Evolutionary conservation across 2,113 vertebrate genomes (phyloP), one percentile per base, ranked within the genome.

Genomic region (Podilymbus podiceps): DNA sequence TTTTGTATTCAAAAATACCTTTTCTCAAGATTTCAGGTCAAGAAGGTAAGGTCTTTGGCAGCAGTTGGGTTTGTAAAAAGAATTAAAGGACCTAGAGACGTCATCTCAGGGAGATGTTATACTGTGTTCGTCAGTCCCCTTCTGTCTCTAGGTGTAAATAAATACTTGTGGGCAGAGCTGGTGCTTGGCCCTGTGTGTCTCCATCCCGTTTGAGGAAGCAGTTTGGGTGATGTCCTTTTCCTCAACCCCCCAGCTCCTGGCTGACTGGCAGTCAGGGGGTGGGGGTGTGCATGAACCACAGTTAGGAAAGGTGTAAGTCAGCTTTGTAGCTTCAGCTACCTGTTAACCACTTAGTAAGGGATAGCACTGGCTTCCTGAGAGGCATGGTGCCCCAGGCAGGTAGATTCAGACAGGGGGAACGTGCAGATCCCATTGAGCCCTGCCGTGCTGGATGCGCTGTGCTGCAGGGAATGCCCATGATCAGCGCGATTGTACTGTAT

Each of bases 271-370:
- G 28, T 12, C 50, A 21, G 40, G 60, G 22, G 40, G 60, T 33
- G 6, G 38, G 71, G 12, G 0, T 1, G 15, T 33, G n/a, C 5
- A 5, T 67, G 44, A 74, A 19, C 20, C 4, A 2, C 33, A 6
- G 31, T 8, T 59, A 20, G 38, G 19, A 56, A 62, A 4, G 50
- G 21, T 30, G 18, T 18, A n/a, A 14, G 56, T 71, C 78, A 30
- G 49, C 59, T 71, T 21, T 63, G 84, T 38, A 42, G 35, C 31
- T 69, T 78, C 47, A 18, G 25, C 38, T 52, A 2, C 50, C 22
- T 25, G 42, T 42, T 59, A 44, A 55, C 25, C 49, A 17, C 22
- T 35, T 27, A 19, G 52, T 8, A 15, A 50, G 44, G 3, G 38
- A 42, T 21, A 47, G 53, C 21, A 2, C 44, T 75, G 49, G 24